Base-by-base conservation (phyloP, 2,113 vertebrate genomes). In the Poeciliopsis prolifica region DNA sequence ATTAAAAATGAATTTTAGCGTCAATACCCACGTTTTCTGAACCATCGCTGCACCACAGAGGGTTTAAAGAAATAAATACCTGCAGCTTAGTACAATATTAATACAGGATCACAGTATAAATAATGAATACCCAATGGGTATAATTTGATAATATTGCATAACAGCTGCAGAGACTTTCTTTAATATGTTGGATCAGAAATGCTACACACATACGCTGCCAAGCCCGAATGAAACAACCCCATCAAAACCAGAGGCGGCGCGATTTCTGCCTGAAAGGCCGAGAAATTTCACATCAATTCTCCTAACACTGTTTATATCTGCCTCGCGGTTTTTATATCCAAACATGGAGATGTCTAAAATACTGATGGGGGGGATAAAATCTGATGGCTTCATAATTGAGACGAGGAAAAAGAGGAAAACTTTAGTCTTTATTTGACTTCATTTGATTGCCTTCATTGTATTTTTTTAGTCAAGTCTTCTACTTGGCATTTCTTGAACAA, bases 321-420 rank as follows among this genome's bases (percentile, higher is more conserved):
- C 24, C 60, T 44, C 28, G 60, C 30, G 31, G 29, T n/a, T 51
- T 29, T 72, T 40, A 66, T 40, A 48, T 42, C 31, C 66, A 35
- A 13, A 75, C 17, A 62, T 33, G 65, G 64, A 61, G 51, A 30
- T 74, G 64, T 61, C 61, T 79, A 61, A 86, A 84, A 83, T 79
- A 85, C 84, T 86, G 81, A 85, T 83, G 33, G n/a, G 40, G 0
- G 70, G 0, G 70, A 77, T 75, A 54, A 77, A 85, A 83, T 85
- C 70, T 5, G 17, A 87, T 78, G 58, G 54, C 42, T 83, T 87
- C 73, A 80, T 87, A 58, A 67, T 42, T 48, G 67, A 62, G 64
- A 72, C 54, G 44, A 66, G 22, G 31, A n/a, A 73, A 71, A 61
- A 72, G 78, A 51, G 31, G 40, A 44, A n/a, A 70, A 3, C 54